Percentiles rank a stretch among this genome's conserved stretches.
Evolutionary conservation across 2,797 vertebrate species (phyloP).

Genomic region (Pelobates cultripes): DNA sequence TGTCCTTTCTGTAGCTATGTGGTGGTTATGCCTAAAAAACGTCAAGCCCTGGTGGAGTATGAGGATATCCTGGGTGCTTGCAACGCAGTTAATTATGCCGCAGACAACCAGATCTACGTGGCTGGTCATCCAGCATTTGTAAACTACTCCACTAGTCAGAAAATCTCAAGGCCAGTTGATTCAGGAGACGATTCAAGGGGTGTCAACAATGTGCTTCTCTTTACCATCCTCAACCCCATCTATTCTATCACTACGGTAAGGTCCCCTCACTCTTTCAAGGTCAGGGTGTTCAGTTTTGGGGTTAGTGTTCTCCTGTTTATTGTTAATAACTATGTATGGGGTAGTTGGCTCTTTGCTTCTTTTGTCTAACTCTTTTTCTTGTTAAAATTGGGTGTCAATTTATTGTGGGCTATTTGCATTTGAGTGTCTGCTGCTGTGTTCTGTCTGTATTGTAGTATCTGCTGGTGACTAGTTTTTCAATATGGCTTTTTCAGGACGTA

Average conservation of each 20-base stretch:
- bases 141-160: constrained; percentile 97
- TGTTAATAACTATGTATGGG: too few relatives aligned
- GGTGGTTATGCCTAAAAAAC: constrained; percentile 97
- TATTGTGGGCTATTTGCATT: too few relatives aligned
- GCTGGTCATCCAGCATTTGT: constrained; percentile 92
- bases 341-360: too few relatives aligned
- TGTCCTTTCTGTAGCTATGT: constrained; percentile 78
- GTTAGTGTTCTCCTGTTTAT: too few relatives aligned
- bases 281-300: too few relatives aligned
- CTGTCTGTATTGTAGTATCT: too few relatives aligned
- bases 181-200: constrained; percentile 84
- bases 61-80: constrained; percentile 90
- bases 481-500: constrained; percentile 77
- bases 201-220: constrained; percentile 91
- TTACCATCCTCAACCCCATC: constrained; percentile 93
- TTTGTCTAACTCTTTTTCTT: too few relatives aligned
- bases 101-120: constrained; percentile 94
- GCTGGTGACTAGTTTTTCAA: too few relatives aligned
- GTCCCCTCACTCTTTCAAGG: not conserved
- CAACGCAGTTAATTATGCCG: constrained; percentile 91
- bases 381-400: too few relatives aligned
- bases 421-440: too few relatives aligned
- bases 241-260: constrained; percentile 77
- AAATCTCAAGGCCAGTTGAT: constrained; percentile 91
- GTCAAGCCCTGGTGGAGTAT: constrained; percentile 92